These are phyloP conservation scores for Clarias fuscus DNA, from an alignment of 2,797 vertebrate genomes.

Conservation along the genomic window DNA sequence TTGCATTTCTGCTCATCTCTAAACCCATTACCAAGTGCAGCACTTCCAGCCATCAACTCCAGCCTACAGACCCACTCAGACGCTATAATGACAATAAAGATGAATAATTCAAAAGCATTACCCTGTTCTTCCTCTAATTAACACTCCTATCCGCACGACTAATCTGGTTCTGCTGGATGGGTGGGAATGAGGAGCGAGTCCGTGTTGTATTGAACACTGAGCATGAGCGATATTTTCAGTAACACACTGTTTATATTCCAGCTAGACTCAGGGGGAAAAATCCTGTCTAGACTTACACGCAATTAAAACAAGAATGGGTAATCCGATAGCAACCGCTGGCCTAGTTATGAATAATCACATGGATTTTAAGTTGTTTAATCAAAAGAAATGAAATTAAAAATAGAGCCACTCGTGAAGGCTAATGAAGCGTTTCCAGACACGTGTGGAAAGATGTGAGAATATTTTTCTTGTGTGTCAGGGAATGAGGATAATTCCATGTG, in stretches of 20 bases:
- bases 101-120: slow-evolving; percentile 74
- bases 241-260: slow-evolving; percentile 30
- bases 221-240: background rate
- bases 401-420: background rate
- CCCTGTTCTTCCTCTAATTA: slow-evolving; percentile 71
- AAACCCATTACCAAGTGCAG: slow-evolving; percentile 7
- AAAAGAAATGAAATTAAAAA: background rate
- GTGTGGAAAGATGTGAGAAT: background rate
- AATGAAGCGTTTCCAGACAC: background rate
- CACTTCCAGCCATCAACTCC: slow-evolving; percentile 19
- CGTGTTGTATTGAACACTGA: slow-evolving; percentile 26
- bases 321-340: slow-evolving; percentile 64
- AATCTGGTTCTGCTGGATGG: slow-evolving; percentile 53
- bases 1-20: background rate
- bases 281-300: slow-evolving; percentile 24
- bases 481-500: background rate
- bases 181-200: slow-evolving; percentile 22
- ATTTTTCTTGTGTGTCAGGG: background rate
- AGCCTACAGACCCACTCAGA: slow-evolving; percentile 26
- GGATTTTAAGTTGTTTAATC: slow-evolving; percentile 3
- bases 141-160: slow-evolving; percentile 69
- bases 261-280: slow-evolving; percentile 20
- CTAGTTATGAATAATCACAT: slow-evolving; percentile 60
- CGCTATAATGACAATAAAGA: slow-evolving; percentile 52
- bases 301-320: slow-evolving; percentile 57